These are phyloP conservation scores for Ailurus styani DNA, from an alignment of 2,113 vertebrate genomes.

Conservation along the genomic window DNA sequence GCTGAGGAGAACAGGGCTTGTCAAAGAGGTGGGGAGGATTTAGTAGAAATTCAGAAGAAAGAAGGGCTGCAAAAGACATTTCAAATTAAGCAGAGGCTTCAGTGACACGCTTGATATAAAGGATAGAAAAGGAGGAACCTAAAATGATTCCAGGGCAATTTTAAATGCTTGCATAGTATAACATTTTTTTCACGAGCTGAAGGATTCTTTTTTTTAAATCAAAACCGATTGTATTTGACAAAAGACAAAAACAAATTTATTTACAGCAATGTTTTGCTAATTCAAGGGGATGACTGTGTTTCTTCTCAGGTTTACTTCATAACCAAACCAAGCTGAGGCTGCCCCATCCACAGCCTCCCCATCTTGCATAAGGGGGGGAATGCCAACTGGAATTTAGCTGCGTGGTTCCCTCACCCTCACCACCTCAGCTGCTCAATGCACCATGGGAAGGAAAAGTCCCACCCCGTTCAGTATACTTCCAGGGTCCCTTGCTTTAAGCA, in stretches of 20 bases:
- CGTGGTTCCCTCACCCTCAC: constrained; percentile 51
- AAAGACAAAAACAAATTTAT: constrained; percentile 70
- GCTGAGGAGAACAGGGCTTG: not conserved
- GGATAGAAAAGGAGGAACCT: not conserved
- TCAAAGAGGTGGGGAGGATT: not conserved
- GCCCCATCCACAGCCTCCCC: not conserved
- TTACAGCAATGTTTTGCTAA: constrained; percentile 71
- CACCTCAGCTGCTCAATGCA: constrained; percentile 18
- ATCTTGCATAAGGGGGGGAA: not conserved
- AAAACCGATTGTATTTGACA: constrained; percentile 71
- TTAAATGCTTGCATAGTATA: not conserved
- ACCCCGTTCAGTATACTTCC: not conserved
- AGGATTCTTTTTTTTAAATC: not conserved
- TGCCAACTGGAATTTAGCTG: constrained; percentile 69
- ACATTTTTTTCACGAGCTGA: not conserved
- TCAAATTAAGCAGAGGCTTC: not conserved
- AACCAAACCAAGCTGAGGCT: constrained; percentile 29
- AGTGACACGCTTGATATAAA: not conserved
- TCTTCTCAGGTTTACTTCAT: not conserved
- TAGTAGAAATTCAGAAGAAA: not conserved
- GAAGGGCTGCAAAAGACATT: not conserved
- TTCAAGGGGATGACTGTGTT: constrained; percentile 50
- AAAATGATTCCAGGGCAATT: not conserved
- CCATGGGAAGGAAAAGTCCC: not conserved
- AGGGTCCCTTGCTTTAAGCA: not conserved